Evolutionary conservation across 2,888 invertebrate species (phyloP), one percentile per base, ranked within the genome.

Genomic region (Acanthosepion lycidas): DNA sequence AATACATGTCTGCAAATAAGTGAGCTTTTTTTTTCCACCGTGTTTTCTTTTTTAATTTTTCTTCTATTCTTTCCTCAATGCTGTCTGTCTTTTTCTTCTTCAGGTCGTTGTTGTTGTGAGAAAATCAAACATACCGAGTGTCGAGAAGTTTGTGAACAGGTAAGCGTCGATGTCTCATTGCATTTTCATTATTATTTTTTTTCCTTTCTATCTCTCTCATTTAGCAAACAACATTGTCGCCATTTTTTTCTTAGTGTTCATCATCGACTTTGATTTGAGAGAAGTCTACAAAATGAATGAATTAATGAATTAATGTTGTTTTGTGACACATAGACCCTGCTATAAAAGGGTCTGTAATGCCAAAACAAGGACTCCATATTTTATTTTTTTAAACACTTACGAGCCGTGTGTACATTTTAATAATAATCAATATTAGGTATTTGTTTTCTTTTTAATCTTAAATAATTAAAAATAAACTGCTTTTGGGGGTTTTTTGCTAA

Each of bases 81-180:
- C 5, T 59, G 59, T 6, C n/a, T n/a, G 15, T n/a, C 12, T 78
- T 78, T 33, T 78, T 78, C 18, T 78, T 78, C 6, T 33, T 9
- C 78, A 78, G 78, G 78, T 78, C 78, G 78, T n/a, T 78, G 78
- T 15, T 78, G 78, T 78, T 78, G 78, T 78, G 78, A 78, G 78
- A 78, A 78, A 78, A 78, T 78, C 78, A 78, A 78, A 78, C 78
- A 78, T 33, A 33, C 78, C 33, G 78, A 78, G 78, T 78, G 78
- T 78, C 78, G 78, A 78, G 78, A 78, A 78, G n/a, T 78, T 78
- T 78, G 78, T 33, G 78, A 78, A 78, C 78, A 78, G 78, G 78
- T 78, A 78, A 78, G 78, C 9, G 8, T n/a, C 12, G 9, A 9
- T n/a, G n/a, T n/a, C 5, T 78, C 23, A 20, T n/a, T 12, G 20